Evolutionary conservation across 2,113 vertebrate genomes (phyloP).

Genomic region (Bungarus multicinctus): DNA sequence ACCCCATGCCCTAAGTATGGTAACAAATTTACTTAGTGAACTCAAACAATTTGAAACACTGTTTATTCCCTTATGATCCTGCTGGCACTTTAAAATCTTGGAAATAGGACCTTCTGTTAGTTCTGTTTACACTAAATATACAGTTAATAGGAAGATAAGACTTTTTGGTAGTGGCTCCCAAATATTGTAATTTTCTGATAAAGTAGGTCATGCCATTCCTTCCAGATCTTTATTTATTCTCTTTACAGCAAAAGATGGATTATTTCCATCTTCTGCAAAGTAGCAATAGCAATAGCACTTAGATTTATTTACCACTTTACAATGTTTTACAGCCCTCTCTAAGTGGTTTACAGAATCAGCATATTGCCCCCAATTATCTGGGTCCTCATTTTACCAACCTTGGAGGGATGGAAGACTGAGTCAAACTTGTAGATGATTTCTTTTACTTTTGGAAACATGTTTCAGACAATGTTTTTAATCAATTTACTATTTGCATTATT

Average conservation of each 20-base stretch:
- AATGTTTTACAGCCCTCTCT: too few species aligned
- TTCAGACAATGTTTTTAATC: not conserved
- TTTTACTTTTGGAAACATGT: not conserved
- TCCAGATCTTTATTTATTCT: not conserved
- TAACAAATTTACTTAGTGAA: not conserved
- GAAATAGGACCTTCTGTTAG: not conserved
- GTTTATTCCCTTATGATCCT: not conserved
- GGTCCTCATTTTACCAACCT: too few species aligned
- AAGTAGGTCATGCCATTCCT: not conserved
- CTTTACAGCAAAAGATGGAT: not conserved
- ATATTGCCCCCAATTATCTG: too few species aligned
- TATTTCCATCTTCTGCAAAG: too few species aligned
- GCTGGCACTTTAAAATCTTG: not conserved
- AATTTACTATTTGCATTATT: not conserved
- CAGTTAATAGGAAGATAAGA: not conserved
- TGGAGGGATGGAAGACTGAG: too few species aligned
- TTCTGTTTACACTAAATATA: not conserved
- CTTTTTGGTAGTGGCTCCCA: not conserved
- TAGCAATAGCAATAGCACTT: too few species aligned
- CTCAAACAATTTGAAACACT: not conserved
- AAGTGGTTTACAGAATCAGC: too few species aligned
- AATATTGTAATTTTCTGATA: not conserved
- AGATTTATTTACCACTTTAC: too few species aligned
- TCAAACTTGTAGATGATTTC: not conserved
- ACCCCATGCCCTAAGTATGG: not conserved